A percentile compares a stretch with the other conserved stretches of the same genome.
phyloP scores from a whole-genome alignment of 2,113 vertebrate genomes.

The Rhinoptilus africanus region DNA sequence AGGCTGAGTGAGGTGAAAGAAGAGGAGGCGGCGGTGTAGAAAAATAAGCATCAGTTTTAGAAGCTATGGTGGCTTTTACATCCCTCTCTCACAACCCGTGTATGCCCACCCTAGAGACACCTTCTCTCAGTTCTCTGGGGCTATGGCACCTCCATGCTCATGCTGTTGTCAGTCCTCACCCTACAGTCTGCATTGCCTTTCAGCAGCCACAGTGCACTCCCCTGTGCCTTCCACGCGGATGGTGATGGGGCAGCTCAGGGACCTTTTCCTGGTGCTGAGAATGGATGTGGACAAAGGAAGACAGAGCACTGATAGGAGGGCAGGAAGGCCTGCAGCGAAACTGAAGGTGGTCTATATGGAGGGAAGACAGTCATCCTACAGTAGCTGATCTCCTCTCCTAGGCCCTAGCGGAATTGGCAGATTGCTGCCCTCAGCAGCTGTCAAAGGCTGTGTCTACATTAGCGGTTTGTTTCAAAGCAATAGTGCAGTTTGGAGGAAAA shows the following conservation, averaged over 20 bases:
- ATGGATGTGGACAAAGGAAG: background rate
- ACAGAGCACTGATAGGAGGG: background rate
- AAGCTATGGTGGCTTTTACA: background rate
- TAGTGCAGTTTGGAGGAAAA: background rate
- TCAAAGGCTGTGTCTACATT: background rate
- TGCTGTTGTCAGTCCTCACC: background rate
- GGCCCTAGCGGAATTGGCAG: background rate
- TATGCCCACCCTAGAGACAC: background rate
- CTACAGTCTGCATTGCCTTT: background rate
- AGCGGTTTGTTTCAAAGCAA: background rate
- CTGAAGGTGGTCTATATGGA: background rate
- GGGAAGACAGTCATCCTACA: background rate
- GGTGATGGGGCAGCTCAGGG: background rate
- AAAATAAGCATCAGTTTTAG: background rate
- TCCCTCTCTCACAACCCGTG: background rate
- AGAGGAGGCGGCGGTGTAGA: background rate
- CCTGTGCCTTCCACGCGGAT: rapidly evolving
- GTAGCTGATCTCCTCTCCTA: background rate
- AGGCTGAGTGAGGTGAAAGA: background rate
- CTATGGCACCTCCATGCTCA: background rate
- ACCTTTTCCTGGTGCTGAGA: background rate
- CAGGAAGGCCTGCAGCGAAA: background rate
- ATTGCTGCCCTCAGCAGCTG: background rate
- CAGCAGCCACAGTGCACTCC: background rate
- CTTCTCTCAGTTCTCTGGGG: background rate